These are phyloP conservation scores for Callocephalon fimbriatum DNA, from an alignment of 2,113 vertebrate species.

Conservation along the genomic window DNA sequence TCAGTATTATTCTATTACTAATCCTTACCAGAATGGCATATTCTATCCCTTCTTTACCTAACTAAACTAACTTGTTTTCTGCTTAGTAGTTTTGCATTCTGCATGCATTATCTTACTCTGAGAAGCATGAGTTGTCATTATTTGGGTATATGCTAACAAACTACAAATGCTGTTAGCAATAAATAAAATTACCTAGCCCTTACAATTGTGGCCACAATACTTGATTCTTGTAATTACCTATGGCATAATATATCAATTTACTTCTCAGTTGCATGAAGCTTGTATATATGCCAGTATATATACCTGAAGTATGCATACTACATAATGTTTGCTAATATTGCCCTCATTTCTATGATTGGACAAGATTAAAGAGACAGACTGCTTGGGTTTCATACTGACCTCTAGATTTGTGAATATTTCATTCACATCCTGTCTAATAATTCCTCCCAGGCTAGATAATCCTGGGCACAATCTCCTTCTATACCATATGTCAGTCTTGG, in stretches of 20 bases:
- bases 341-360: neutral
- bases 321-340: neutral
- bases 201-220: neutral
- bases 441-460: constrained; percentile 22
- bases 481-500: neutral
- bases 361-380: neutral
- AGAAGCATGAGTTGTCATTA: neutral
- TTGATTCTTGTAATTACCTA: neutral
- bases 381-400: neutral
- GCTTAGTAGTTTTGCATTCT: neutral
- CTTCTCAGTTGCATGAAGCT: neutral
- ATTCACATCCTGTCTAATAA: constrained; percentile 9
- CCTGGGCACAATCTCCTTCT: constrained; percentile 4
- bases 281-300: neutral
- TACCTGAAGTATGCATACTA: neutral
- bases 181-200: neutral
- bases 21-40: neutral
- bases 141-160: neutral
- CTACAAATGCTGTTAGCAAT: neutral
- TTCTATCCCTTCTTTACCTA: neutral
- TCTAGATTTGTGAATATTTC: constrained; percentile 1
- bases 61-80: neutral
- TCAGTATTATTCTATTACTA: neutral
- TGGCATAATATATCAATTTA: neutral
- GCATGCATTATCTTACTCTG: neutral